Base-by-base conservation (phyloP, 2,113 vertebrate species). In the Eleginops maclovinus region DNA sequence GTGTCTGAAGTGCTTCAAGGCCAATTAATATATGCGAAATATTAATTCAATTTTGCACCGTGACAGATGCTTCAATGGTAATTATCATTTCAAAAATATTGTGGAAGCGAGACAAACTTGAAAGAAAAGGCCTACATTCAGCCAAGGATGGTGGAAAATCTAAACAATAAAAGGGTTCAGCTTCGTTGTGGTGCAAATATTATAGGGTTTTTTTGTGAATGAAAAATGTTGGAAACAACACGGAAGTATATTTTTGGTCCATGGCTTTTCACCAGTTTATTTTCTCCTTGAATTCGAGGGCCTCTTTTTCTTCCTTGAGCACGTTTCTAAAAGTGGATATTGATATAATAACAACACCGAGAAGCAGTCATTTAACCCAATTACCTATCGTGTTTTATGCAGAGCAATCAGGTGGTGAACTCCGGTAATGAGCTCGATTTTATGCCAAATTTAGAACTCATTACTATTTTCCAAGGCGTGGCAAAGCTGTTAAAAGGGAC, bases 371-470 rank as follows among this genome's bases (percentile, higher is more conserved):
- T 96, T 97, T 98, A 98, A 98, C 96, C 96, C 97, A 96, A 98
- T 98, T 98, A 97, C 94, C 95, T 96, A 94, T 93, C 96, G 95
- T 94, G 94, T 96, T 97, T 96, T 96, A 96, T 95, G 96, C 96
- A 95, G 95, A 97, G 96, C 95, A 96, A 97, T 97, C 97, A 96
- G 95, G 95, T 95, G 95, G 92, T 96, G 96, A 97, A 97, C 96
- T 96, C 94, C 92, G 90, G 95, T 98, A 98, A 98, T 98, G 96
- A 99, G 96, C 97, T 98, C 96, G 96, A 98, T 98, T 99, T 98
- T 98, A 97, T 98, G 97, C 97, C 95, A 97, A 96, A 97, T 99
- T 97, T 97, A 96, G 94, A 94, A 92, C 95, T 96, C 96, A 95
- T 96, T 96, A 95, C 95, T 94, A 94, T 96, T 91, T 91, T 95